These are phyloP conservation scores for Passer domesticus DNA, from an alignment of 2,113 vertebrate species.

Conservation along the genomic window DNA sequence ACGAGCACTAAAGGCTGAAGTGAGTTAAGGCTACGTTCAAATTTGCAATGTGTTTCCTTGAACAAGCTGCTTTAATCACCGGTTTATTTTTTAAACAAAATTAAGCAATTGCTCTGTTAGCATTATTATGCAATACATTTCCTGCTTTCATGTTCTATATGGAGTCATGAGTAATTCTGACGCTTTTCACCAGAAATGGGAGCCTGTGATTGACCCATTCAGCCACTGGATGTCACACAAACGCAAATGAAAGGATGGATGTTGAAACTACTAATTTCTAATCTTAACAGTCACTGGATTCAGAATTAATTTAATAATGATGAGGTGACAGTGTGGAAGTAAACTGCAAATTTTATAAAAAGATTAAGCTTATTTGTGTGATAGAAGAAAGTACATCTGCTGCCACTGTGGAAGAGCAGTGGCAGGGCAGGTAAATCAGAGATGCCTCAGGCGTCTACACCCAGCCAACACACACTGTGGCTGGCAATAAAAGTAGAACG, in stretches of 20 bases:
- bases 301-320: not conserved
- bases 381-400: not conserved
- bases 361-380: not conserved
- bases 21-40: not conserved
- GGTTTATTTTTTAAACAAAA: not conserved
- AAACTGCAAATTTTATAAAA: not conserved
- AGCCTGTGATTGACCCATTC: constrained; percentile 51
- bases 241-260: constrained; percentile 37
- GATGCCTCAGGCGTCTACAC: not conserved
- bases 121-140: not conserved
- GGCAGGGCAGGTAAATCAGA: not conserved
- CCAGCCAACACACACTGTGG: too few relatives aligned
- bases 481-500: not conserved
- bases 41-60: not conserved
- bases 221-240: constrained; percentile 74
- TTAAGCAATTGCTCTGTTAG: not conserved
- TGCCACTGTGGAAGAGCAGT: not conserved
- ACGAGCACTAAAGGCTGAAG: not conserved
- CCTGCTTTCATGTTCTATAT: not conserved
- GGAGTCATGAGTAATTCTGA: not conserved
- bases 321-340: not conserved
- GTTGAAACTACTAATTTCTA: not conserved
- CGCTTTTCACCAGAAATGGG: not conserved
- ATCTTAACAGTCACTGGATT: not conserved
- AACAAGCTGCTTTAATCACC: not conserved